These are phyloP conservation scores for Rhea americana DNA, from an alignment of 2,113 vertebrate genomes.

Conservation along the genomic window DNA sequence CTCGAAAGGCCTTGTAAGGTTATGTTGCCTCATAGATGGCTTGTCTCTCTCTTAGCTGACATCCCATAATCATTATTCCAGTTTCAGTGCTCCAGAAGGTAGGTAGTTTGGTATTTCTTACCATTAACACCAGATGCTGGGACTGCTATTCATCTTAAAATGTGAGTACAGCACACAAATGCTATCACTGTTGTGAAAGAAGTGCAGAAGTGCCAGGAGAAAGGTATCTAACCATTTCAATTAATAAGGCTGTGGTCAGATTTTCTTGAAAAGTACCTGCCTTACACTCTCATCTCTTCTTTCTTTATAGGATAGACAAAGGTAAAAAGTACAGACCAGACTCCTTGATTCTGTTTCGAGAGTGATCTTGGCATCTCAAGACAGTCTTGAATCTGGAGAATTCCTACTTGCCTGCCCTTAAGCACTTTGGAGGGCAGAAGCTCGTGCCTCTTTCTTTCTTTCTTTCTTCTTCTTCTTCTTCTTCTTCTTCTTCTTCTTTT, in stretches of 20 bases:
- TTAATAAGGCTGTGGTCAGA: not conserved
- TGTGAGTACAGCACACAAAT: not conserved
- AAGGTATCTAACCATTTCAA: not conserved
- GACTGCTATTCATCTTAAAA: not conserved
- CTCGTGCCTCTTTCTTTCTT: too few relatives aligned
- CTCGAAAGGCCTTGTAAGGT: not conserved
- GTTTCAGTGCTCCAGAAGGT: not conserved
- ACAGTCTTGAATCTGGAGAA: not conserved
- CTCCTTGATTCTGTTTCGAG: not conserved
- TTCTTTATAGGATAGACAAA: not conserved
- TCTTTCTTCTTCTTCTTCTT: too few relatives aligned
- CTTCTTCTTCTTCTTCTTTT: not conserved
- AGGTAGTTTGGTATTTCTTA: not conserved
- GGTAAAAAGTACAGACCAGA: not conserved
- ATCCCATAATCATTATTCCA: not conserved
- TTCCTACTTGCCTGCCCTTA: not conserved
- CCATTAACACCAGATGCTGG: not conserved
- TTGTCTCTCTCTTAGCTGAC: not conserved
- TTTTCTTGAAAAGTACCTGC: not conserved
- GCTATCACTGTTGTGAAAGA: not conserved
- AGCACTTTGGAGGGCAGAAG: not conserved
- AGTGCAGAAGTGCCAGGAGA: not conserved
- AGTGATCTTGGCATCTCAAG: not conserved
- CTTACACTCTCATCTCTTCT: not conserved
- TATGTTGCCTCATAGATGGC: not conserved